Evolutionary conservation across 2,888 invertebrate genomes (phyloP), one percentile per base, ranked within the genome.

Genomic region (Andrena trimmerana): DNA sequence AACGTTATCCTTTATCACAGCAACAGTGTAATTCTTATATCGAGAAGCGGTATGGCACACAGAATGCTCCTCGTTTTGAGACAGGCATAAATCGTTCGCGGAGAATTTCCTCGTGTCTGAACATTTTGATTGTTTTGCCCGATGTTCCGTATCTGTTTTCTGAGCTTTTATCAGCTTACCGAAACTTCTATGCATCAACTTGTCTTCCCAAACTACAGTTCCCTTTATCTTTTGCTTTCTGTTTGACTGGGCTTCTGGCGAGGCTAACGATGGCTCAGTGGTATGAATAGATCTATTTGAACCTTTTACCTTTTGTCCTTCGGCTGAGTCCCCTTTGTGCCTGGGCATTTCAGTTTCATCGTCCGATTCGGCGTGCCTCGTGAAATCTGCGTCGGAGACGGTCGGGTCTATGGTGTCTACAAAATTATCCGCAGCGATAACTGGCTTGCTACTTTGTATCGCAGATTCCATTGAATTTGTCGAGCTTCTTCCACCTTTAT

Each of bases 1-100:
- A 72, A 66, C 42, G 31, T 72, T 78, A 78, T 83, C 83, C 65
- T 78, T 83, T 73, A 78, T 83, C 77, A 83, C 83, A 83, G 83
- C 60, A 62, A 48, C 48, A 20, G 72, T 69, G 78, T 60, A 77
- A 76, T 60, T 73, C 48, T 82, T 87, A 10, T 65, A 68, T 42
- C 68, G 76, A 71, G 78, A 81, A 33, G 68, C 52, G 31, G 13
- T 50, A 71, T 82, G 86, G 77, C 83, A 83, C 83, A 70, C 69
- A 59, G 71, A 57, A 50, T 66, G 68, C 29, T 83, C 78, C 3
- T 54, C 83, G 7, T 10, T 8, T 13, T 72, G 59, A 20, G 69
- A 57, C 2, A 54, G 60, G 27, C 48, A 29, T 0, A 54, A 65
- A 52, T 65, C 59, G 13, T 68, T 52, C 20, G n/a, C 54, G 16